phyloP scores from a whole-genome alignment of 2,113 vertebrate genomes.

The Alexandromys fortis region DNA sequence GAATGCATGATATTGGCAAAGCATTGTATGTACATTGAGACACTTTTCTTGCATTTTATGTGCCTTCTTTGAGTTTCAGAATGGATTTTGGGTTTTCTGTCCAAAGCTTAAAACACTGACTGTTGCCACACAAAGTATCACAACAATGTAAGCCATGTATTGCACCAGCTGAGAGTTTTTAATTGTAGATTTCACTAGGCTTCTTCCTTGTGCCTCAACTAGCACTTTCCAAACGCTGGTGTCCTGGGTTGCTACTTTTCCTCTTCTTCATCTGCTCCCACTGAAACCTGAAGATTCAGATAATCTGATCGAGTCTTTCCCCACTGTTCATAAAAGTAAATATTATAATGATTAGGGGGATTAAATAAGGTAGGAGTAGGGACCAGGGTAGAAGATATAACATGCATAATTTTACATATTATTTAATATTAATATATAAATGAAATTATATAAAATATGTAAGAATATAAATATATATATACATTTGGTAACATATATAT shows the following conservation, averaged over 20 bases:
- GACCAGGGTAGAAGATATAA: not conserved
- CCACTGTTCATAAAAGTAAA: slow-evolving; percentile 43
- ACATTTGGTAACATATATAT: not conserved
- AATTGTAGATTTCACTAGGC: not conserved
- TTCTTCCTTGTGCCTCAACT: not conserved
- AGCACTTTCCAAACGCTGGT: not conserved
- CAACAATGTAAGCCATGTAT: not conserved
- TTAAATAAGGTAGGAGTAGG: too few relatives aligned
- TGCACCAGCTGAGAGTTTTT: not conserved
- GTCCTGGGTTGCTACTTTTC: not conserved
- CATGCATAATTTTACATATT: too few relatives aligned
- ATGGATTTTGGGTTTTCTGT: not conserved
- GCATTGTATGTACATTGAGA: not conserved
- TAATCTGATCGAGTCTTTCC: not conserved
- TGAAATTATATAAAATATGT: too few relatives aligned
- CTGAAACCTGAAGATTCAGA: slow-evolving; percentile 16
- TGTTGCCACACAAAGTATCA: not conserved
- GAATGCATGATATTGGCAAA: not conserved
- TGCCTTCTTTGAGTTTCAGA: not conserved
- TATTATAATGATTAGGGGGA: not conserved
- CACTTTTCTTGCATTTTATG: not conserved
- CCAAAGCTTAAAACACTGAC: not conserved
- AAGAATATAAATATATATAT: too few relatives aligned
- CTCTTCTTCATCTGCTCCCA: not conserved
- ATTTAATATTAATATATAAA: too few relatives aligned